Evolutionary conservation across 2,888 invertebrate species (phyloP).

Genomic region (Dicranocentrus wangi): DNA sequence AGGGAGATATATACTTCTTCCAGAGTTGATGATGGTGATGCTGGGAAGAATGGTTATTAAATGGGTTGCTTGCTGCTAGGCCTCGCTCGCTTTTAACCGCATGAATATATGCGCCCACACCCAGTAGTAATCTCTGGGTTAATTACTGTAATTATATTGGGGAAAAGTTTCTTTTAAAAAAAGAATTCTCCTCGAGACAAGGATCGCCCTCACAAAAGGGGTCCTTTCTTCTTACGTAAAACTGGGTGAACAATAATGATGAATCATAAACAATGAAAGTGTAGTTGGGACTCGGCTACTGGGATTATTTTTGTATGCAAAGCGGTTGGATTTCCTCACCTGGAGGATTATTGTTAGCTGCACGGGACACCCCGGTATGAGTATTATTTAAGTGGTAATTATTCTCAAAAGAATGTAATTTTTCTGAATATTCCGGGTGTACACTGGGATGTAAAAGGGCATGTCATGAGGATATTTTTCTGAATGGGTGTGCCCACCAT

Average conservation of each 20-base stretch:
- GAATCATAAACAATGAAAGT: slow-evolving; percentile 29
- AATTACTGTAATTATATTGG: slow-evolving; percentile 59
- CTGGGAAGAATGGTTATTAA: neutral
- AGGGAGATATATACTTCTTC: too few relatives aligned
- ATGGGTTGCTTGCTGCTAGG: neutral
- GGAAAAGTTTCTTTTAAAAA: slow-evolving; percentile 17
- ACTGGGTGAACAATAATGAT: slow-evolving; percentile 37
- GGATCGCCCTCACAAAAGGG: neutral
- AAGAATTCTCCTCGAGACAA: slow-evolving; percentile 24
- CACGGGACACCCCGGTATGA: slow-evolving; percentile 28
- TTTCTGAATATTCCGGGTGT: neutral
- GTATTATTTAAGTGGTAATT: slow-evolving; percentile 30
- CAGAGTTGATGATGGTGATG: neutral
- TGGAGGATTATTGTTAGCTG: neutral
- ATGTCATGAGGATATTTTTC: too few relatives aligned
- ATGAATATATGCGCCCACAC: slow-evolving; percentile 47
- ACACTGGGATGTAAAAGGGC: too few relatives aligned
- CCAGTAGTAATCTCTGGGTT: slow-evolving; percentile 59
- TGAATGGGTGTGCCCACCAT: too few relatives aligned
- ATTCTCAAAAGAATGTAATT: slow-evolving; percentile 2
- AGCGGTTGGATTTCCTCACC: neutral
- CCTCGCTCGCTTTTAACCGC: neutral
- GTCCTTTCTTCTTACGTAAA: slow-evolving; percentile 28
- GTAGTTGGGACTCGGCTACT: slow-evolving; percentile 34
- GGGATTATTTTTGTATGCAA: slow-evolving; percentile 6